Conservation (phyloP, 2,888 invertebrate species). For the Chaetogeoica ovagalla region DNA sequence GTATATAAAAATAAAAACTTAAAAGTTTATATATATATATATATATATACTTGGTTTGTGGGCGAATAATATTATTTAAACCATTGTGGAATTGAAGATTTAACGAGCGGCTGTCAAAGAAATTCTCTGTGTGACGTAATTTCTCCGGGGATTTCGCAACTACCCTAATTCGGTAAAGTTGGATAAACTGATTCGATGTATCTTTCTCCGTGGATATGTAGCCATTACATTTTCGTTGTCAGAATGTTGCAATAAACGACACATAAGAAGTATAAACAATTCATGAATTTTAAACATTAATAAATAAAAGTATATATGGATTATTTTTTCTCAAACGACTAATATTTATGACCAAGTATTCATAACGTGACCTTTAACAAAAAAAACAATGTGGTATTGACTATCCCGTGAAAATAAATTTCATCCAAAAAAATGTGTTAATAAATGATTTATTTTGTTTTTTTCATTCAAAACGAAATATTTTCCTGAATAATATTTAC, state of each 20-base stretch:
- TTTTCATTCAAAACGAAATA: not conserved
- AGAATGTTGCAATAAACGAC: slow-evolving; percentile 9
- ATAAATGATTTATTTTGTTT: slow-evolving; percentile 24
- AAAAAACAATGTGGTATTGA: slow-evolving; percentile 19
- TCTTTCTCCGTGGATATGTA: slow-evolving; percentile 2
- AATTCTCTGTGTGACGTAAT: slow-evolving; percentile 30
- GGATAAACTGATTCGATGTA: slow-evolving; percentile 27
- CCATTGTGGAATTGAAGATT: slow-evolving; percentile 15
- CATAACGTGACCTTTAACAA: not conserved
- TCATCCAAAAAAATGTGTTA: not conserved
- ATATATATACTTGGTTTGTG: not conserved
- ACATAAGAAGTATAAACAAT: slow-evolving; percentile 39
- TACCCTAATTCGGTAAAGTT: slow-evolving; percentile 18
- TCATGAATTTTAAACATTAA: slow-evolving; percentile 42
- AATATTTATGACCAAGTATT: slow-evolving; percentile 36
- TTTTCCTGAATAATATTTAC: not conserved
- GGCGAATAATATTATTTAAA: slow-evolving; percentile 31
- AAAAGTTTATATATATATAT: no score
- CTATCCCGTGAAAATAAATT: slow-evolving; percentile 26
- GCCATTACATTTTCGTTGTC: slow-evolving; percentile 26
- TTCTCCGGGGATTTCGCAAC: slow-evolving; percentile 8
- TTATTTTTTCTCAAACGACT: slow-evolving; percentile 30
- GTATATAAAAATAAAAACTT: no score
- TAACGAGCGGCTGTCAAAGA: slow-evolving; percentile 23
- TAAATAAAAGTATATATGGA: slow-evolving; percentile 21